Conservation (phyloP, 2,113 vertebrate species). For the Cebus imitator region DNA sequence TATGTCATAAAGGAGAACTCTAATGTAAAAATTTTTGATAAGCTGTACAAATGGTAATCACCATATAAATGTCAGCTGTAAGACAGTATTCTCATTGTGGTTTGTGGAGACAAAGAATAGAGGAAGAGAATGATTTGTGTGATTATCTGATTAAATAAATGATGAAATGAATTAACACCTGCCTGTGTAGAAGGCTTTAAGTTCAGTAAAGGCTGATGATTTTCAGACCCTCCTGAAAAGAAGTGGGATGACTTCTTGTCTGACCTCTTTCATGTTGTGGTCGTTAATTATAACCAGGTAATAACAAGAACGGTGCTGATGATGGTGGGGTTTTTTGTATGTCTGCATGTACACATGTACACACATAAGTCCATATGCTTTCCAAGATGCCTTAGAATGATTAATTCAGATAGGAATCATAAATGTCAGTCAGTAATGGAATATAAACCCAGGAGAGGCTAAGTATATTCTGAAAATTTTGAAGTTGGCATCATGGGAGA, state of each 20-base stretch:
- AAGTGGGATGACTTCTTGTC: background rate
- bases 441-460: constrained; percentile 17
- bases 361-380: background rate
- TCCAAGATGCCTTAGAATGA: background rate
- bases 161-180: background rate
- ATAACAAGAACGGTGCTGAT: background rate
- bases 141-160: constrained; percentile 17
- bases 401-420: background rate
- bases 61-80: background rate
- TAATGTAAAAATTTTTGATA: constrained; percentile 13
- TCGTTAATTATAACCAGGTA: background rate
- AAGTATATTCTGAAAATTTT: background rate
- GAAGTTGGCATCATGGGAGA: background rate
- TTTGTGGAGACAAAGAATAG: background rate
- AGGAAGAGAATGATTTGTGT: background rate
- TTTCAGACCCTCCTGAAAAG: background rate
- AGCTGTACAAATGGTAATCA: background rate
- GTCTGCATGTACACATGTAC: background rate
- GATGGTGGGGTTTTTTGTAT: background rate
- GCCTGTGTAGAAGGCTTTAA: background rate
- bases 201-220: background rate
- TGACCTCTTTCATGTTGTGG: background rate
- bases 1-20: background rate
- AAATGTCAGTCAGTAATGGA: background rate
- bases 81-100: background rate